Evolutionary conservation across 2,888 invertebrate genomes (phyloP).

Genomic region (Drosophila silvestris): DNA sequence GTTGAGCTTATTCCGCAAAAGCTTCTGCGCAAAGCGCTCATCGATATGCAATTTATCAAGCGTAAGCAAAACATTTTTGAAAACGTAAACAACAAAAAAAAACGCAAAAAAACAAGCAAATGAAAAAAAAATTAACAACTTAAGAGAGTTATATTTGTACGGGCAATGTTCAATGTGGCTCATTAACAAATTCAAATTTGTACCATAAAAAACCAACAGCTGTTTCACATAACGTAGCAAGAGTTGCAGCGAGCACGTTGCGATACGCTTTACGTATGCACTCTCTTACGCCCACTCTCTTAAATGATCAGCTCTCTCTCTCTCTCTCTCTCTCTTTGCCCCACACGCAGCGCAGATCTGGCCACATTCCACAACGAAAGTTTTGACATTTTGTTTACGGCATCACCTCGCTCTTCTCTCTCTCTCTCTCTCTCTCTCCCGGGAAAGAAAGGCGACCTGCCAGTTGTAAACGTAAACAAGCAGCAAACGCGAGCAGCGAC

Average conservation of each 20-base stretch:
- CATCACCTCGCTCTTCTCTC: conserved; percentile 14
- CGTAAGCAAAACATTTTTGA: conserved; percentile 16
- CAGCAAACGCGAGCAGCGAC: conserved; percentile 41
- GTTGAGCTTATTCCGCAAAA: conserved; percentile 58
- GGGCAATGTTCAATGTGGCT: background rate
- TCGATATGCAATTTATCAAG: conserved; percentile 20
- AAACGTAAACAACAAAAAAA: conserved; percentile 20
- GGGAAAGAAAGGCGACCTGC: conserved; percentile 31
- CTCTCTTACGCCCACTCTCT: conserved; percentile 32
- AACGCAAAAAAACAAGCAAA: background rate
- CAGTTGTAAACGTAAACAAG: conserved; percentile 56
- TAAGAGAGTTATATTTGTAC: background rate
- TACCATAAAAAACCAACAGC: conserved; percentile 44
- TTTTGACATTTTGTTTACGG: conserved; percentile 54
- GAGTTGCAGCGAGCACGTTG: background rate
- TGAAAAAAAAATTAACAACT: background rate
- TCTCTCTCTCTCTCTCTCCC: conserved; percentile 4
- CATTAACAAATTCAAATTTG: conserved; percentile 4
- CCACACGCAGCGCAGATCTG: conserved; percentile 18
- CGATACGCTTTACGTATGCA: conserved; percentile 13
- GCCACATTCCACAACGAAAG: conserved; percentile 49
- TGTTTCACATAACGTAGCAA: conserved; percentile 36
- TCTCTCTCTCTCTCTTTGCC: conserved; percentile 13
- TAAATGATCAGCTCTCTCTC: conserved; percentile 12
- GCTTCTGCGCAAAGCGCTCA: conserved; percentile 36